Conservation (phyloP, 1,140 invertebrate species). For the Cheumatopsyche charites region DNA sequence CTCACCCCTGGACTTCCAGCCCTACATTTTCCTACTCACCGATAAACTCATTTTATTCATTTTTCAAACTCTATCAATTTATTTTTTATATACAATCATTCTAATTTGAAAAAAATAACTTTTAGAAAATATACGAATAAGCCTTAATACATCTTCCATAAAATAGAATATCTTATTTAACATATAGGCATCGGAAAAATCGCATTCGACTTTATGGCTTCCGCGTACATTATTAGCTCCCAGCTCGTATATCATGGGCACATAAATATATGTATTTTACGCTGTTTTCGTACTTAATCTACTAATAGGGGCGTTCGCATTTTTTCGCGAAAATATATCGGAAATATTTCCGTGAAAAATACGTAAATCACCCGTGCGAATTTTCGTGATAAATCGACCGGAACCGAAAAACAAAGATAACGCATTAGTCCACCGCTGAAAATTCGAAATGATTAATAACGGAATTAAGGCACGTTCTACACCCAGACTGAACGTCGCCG, state of each 20-base stretch:
- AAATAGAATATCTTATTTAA: no score
- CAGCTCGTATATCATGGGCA: not conserved
- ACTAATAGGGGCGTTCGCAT: constrained; percentile 15
- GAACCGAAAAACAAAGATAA: constrained; percentile 28
- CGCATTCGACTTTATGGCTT: no score
- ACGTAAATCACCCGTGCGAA: constrained; percentile 13
- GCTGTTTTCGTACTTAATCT: constrained; percentile 14
- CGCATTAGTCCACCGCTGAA: constrained; percentile 24
- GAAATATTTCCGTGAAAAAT: constrained; percentile 26
- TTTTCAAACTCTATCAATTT: no score
- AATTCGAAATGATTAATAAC: constrained; percentile 10
- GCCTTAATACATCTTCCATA: no score
- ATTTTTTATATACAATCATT: no score
- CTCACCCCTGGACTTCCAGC: no score
- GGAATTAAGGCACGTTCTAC: constrained; percentile 11
- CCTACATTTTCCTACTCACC: no score
- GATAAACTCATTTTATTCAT: no score
- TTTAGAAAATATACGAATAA: no score
- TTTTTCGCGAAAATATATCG: constrained; percentile 20
- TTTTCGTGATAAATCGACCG: constrained; percentile 26
- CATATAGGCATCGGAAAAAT: no score
- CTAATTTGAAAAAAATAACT: no score
- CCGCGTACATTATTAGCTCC: no score
- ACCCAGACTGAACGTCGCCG: constrained; percentile 15
- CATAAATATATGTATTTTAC: constrained; percentile 8